Base-by-base conservation (phyloP, 2,888 invertebrate genomes). In the Beris morrisii region DNA sequence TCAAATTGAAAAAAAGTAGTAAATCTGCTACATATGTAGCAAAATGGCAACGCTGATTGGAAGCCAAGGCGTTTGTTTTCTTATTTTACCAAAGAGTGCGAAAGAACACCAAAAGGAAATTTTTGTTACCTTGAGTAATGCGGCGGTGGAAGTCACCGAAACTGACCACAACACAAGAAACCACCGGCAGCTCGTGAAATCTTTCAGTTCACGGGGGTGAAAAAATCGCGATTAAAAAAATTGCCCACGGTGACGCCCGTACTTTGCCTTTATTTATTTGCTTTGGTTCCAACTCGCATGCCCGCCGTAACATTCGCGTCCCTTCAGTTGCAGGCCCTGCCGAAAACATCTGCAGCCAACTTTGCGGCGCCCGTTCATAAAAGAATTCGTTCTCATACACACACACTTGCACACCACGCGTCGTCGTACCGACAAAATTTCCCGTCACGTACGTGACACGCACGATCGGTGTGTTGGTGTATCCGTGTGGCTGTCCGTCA, bases 401-500 rank as follows among this genome's bases (percentile, higher is more conserved):
- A 22, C 61, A 30, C 61, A 38, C 28, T 3, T 43, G 50, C 61
- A 32, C 32, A 13, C 50, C 52, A 15, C 15, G 7, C 22, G 7
- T 15, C 38, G 52, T 31, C 52, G 38, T 31, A 59, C 31, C 5
- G 38, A 15, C 12, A 50, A 61, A 61, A 52, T 52, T 48, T 13
- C 38, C 61, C 58, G 4, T 38, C 38, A 38, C 38, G 38, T 38
- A 9, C 13, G 38, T 12, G 2, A 50, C 50, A 59, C 52, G 61
- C 61, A 61, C 50, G 52, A 22, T 9, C 38, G 38, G 5, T 50
- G 61, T 61, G 52, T 61, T 61, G 38, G 61, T 61, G 44, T 22
- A 31, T 32, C 38, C 61, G 48, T 52, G 12, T 48, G 72, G 71
- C 71, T 72, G 71, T 70, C 72, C 71, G 69, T 72, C 72, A 73